phyloP scores from a whole-genome alignment of 2,888 invertebrate genomes.

The Choreutis nemorana region DNA sequence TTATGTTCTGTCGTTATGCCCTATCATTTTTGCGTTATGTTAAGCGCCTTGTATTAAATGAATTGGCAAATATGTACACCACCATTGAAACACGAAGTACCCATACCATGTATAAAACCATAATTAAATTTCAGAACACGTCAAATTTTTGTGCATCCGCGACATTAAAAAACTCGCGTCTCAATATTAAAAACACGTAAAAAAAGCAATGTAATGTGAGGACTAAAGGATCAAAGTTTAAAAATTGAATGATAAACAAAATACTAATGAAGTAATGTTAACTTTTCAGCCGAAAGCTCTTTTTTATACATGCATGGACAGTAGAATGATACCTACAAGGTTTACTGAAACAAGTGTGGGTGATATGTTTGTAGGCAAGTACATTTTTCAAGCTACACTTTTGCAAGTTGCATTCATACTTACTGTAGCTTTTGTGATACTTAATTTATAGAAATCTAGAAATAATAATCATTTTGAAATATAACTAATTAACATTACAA shows the following conservation, averaged over 20 bases:
- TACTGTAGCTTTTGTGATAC: constrained; percentile 5
- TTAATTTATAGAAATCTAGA: constrained; percentile 5
- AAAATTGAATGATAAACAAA: not conserved
- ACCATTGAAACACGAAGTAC: constrained; percentile 1
- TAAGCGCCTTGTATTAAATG: not conserved
- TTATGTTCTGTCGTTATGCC: too few species aligned
- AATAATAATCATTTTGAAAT: constrained; percentile 6
- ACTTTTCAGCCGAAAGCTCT: constrained; percentile 87
- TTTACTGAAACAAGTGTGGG: constrained; percentile 96
- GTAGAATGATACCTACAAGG: constrained; percentile 94
- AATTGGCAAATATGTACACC: not conserved
- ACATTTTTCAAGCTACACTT: constrained; percentile 5
- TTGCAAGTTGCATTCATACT: not conserved
- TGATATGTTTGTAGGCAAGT: constrained; percentile 94
- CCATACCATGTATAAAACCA: too few species aligned
- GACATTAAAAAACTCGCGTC: too few species aligned
- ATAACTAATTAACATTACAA: too few species aligned
- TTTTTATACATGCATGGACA: constrained; percentile 98
- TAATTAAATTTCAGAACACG: too few species aligned
- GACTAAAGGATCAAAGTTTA: not conserved
- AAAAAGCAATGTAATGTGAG: not conserved
- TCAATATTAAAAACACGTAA: too few species aligned
- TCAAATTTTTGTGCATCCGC: too few species aligned
- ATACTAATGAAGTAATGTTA: not conserved
- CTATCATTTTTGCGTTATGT: too few species aligned